A percentile compares a stretch with the other conserved stretches of the same genome.
phyloP scores from a whole-genome alignment of 2,113 vertebrate species.

The Syngnathus floridae region DNA sequence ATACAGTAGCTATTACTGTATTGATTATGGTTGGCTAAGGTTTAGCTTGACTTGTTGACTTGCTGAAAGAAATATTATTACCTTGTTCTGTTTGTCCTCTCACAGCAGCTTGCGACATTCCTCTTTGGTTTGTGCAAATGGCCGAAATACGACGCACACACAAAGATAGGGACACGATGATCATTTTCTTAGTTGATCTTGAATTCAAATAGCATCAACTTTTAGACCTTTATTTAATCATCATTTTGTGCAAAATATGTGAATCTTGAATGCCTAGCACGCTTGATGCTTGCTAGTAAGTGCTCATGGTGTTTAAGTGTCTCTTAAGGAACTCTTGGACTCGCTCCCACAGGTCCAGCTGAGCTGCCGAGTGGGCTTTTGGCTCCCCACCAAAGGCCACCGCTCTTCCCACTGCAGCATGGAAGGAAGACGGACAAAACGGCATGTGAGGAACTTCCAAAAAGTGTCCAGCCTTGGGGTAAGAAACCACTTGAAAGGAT shows the following conservation, averaged over 20 bases:
- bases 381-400: slow-evolving; percentile 81
- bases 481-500: slow-evolving; percentile 72
- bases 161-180: slow-evolving; percentile 9
- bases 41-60: neutral
- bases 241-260: neutral
- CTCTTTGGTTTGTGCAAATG: slow-evolving; percentile 42
- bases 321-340: slow-evolving; percentile 75
- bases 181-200: neutral
- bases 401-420: slow-evolving; percentile 53
- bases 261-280: neutral
- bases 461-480: slow-evolving; percentile 83
- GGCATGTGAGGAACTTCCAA: slow-evolving; percentile 83
- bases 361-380: slow-evolving; percentile 74
- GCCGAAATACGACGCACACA: slow-evolving; percentile 10
- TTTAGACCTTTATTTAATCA: too few relatives aligned
- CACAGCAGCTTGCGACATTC: slow-evolving; percentile 48
- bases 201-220: neutral
- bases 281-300: slow-evolving; percentile 19
- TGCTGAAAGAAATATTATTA: neutral
- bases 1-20: neutral
- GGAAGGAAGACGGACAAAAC: slow-evolving; percentile 69
- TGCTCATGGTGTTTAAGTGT: slow-evolving; percentile 54
- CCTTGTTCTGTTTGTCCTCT: slow-evolving; percentile 23
- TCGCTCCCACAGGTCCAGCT: slow-evolving; percentile 77
- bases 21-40: neutral